phyloP scores from a whole-genome alignment of 2,797 vertebrate genomes.

The Pteronotus mesoamericanus region DNA sequence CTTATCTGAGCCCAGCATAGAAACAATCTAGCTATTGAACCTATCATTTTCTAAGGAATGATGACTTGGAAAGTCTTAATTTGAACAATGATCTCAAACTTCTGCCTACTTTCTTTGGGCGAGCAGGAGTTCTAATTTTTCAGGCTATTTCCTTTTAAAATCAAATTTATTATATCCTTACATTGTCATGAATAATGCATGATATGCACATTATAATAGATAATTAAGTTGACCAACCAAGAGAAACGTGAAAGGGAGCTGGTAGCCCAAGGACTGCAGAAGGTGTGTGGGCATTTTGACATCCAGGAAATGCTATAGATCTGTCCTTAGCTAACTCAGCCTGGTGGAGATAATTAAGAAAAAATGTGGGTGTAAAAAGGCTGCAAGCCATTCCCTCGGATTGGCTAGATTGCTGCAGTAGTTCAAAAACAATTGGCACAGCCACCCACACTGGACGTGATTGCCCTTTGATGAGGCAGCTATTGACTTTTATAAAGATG shows the following conservation, averaged over 20 bases:
- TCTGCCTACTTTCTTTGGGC: constrained; percentile 23
- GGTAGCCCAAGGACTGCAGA: constrained; percentile 82
- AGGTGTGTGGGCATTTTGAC: constrained; percentile 86
- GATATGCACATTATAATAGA: constrained; percentile 69
- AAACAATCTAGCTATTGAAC: constrained; percentile 51
- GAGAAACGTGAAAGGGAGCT: constrained; percentile 77
- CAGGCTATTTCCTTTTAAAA: constrained; percentile 69
- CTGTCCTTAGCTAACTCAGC: constrained; percentile 85
- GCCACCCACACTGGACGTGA: constrained; percentile 83
- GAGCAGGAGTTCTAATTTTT: constrained; percentile 60
- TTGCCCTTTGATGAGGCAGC: constrained; percentile 84
- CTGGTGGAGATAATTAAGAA: constrained; percentile 87
- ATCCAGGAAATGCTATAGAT: constrained; percentile 85
- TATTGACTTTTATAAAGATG: constrained; percentile 85
- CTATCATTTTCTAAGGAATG: constrained; percentile 34
- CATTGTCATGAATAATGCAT: constrained; percentile 74
- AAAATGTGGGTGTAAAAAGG: constrained; percentile 85
- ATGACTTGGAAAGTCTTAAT: constrained; percentile 31
- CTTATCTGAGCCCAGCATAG: constrained; percentile 35
- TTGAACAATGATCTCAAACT: constrained; percentile 30
- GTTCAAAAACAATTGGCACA: constrained; percentile 85
- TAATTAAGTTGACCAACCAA: constrained; percentile 80
- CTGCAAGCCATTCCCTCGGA: constrained; percentile 80
- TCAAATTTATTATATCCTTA: constrained; percentile 62
- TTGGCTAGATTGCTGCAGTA: constrained; percentile 82